Conservation (phyloP, 2,888 invertebrate species). For the Tiliacea citrago region DNA sequence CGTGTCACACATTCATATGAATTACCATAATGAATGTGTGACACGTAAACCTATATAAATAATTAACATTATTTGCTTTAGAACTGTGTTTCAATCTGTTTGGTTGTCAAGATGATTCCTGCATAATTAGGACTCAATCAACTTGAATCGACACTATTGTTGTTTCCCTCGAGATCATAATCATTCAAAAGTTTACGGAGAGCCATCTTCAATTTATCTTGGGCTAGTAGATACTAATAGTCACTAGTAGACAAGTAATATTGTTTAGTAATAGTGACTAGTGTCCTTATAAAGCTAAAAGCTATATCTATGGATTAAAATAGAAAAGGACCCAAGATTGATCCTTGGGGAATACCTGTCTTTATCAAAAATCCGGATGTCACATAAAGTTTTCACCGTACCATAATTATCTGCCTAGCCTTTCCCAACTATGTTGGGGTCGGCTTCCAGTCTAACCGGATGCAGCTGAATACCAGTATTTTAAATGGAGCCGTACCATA, state of each 20-base stretch:
- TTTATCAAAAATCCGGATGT: neutral
- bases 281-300: neutral
- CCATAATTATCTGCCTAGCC: too few relatives aligned
- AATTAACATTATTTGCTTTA: too few relatives aligned
- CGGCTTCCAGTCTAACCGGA: too few relatives aligned
- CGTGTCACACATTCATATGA: slow-evolving; percentile 17
- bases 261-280: too few relatives aligned
- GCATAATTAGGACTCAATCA: slow-evolving; percentile 27
- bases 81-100: too few relatives aligned
- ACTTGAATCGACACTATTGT: slow-evolving; percentile 18
- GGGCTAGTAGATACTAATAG: neutral
- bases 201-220: neutral
- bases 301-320: neutral
- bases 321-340: neutral
- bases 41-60: too few relatives aligned
- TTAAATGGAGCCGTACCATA: neutral
- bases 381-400: too few relatives aligned
- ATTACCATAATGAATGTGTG: too few relatives aligned
- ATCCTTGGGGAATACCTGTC: neutral
- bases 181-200: neutral
- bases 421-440: too few relatives aligned
- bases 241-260: too few relatives aligned
- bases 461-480: too few relatives aligned
- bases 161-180: slow-evolving; percentile 12
- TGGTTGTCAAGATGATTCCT: slow-evolving; percentile 30